A percentile compares a stretch with the other conserved stretches of the same genome.
These are phyloP conservation scores for Ormyrus nitidulus DNA, from an alignment of 2,888 invertebrate genomes.

Conservation along the genomic window DNA sequence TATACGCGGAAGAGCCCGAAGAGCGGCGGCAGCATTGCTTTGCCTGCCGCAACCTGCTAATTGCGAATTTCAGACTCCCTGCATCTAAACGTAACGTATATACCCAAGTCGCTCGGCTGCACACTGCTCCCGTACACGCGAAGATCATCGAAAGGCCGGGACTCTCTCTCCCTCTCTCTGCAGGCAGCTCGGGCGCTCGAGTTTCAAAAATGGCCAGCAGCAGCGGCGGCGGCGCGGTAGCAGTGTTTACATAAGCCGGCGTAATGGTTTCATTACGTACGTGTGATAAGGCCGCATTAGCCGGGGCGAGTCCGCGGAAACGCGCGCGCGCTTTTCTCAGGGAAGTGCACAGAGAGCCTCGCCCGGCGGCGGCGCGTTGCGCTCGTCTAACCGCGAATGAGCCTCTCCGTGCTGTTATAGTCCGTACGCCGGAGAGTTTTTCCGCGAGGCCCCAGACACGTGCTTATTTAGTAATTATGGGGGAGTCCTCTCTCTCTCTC, in stretches of 20 bases:
- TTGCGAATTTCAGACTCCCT: background rate
- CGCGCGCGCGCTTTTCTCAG: constrained; percentile 55
- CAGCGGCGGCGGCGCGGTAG: background rate
- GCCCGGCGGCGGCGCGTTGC: too few relatives aligned
- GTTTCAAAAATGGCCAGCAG: too few relatives aligned
- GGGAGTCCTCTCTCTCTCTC: constrained; percentile 8
- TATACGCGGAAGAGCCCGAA: too few relatives aligned
- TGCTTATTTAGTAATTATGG: constrained; percentile 59
- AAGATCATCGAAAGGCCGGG: too few relatives aligned
- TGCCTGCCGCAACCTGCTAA: background rate
- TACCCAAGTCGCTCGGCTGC: too few relatives aligned
- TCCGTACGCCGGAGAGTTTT: background rate
- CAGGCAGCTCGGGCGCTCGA: too few relatives aligned
- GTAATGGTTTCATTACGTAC: constrained; percentile 64
- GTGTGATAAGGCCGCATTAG: constrained; percentile 62
- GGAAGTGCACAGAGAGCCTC: constrained; percentile 47
- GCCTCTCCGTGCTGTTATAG: background rate
- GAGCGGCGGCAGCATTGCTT: too few relatives aligned
- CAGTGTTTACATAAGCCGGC: constrained; percentile 57
- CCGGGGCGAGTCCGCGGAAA: constrained; percentile 2
- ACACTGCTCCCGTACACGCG: too few relatives aligned
- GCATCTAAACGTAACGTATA: too few relatives aligned
- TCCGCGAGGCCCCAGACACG: constrained; percentile 32
- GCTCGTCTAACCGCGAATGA: background rate
- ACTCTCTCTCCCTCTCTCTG: too few relatives aligned